Percentiles rank a stretch among this genome's conserved stretches.
phyloP scores from a whole-genome alignment of 2,888 invertebrate genomes.

The Trisateles emortualis region DNA sequence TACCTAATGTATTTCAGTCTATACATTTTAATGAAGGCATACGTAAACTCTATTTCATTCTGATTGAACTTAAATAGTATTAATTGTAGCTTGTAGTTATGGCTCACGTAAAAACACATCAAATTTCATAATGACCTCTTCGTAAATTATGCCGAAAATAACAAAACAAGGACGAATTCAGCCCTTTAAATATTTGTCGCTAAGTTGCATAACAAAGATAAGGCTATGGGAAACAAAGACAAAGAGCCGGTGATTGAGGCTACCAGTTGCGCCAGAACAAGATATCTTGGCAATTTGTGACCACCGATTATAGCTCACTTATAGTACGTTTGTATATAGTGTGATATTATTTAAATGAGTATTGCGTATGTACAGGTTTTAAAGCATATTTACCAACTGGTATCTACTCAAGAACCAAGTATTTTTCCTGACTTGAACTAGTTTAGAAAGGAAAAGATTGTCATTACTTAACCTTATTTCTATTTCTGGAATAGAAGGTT shows the following conservation, averaged over 20 bases:
- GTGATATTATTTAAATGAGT: constrained; percentile 49
- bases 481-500: constrained; percentile 3
- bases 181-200: constrained; percentile 14
- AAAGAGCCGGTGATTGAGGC: constrained; percentile 37
- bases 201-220: constrained; percentile 22
- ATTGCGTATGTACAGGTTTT: constrained; percentile 35
- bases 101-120: too few relatives aligned
- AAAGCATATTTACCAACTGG: constrained; percentile 23
- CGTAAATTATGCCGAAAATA: constrained; percentile 3
- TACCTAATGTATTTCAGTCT: too few relatives aligned
- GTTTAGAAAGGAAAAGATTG: constrained; percentile 4
- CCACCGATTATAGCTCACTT: constrained; percentile 40
- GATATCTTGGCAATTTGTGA: constrained; percentile 37
- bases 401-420: constrained; percentile 7
- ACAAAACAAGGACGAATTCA: constrained; percentile 39
- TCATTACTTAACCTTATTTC: background rate
- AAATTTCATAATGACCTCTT: background rate
- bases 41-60: too few relatives aligned
- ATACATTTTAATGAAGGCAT: too few relatives aligned
- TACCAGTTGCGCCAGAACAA: constrained; percentile 32
- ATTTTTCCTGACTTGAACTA: constrained; percentile 9
- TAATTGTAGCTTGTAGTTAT: too few relatives aligned
- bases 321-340: constrained; percentile 29
- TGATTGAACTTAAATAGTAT: too few relatives aligned
- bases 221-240: constrained; percentile 31